Percentiles rank a stretch among this genome's conserved stretches.
phyloP scores from a whole-genome alignment of 2,888 invertebrate species.

The Unio pictorum region DNA sequence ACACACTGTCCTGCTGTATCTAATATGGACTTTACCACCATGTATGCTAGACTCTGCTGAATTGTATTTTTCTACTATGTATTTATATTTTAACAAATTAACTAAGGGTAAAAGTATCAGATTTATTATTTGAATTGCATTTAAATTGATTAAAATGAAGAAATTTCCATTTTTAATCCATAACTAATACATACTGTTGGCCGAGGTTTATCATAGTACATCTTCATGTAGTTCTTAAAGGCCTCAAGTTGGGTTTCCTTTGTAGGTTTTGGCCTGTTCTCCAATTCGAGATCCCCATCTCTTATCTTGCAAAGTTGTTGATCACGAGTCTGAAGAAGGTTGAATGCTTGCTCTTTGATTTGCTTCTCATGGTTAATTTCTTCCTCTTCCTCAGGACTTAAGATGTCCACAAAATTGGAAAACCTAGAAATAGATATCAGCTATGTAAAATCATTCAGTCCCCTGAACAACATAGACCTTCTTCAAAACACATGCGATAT shows the following conservation, averaged over 20 bases:
- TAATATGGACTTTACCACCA: too few species aligned
- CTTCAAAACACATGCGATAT: too few species aligned
- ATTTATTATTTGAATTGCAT: too few species aligned
- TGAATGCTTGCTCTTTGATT: conserved; percentile 57
- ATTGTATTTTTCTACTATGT: too few species aligned
- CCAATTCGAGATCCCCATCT: conserved; percentile 52
- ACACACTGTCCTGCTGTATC: too few species aligned
- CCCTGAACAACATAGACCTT: too few species aligned
- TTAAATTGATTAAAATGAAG: too few species aligned
- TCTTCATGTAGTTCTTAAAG: conserved; percentile 66
- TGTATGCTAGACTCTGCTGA: too few species aligned
- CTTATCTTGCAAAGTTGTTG: conserved; percentile 57
- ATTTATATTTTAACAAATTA: too few species aligned
- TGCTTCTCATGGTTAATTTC: conserved; percentile 58
- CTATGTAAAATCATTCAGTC: too few species aligned
- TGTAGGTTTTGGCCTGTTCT: conserved; percentile 49
- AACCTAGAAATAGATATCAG: conserved; percentile 41
- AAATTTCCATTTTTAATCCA: not conserved
- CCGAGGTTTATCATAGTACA: conserved; percentile 64
- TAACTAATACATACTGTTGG: conserved; percentile 42
- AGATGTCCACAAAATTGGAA: conserved; percentile 58
- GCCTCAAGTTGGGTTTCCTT: conserved; percentile 59
- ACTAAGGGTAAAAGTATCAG: too few species aligned
- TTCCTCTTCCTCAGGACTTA: conserved; percentile 55
- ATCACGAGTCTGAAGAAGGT: conserved; percentile 50